Evolutionary conservation across 2,113 vertebrate species (phyloP), one percentile per base, ranked within the genome.

Genomic region (Monarcha castaneiventris): DNA sequence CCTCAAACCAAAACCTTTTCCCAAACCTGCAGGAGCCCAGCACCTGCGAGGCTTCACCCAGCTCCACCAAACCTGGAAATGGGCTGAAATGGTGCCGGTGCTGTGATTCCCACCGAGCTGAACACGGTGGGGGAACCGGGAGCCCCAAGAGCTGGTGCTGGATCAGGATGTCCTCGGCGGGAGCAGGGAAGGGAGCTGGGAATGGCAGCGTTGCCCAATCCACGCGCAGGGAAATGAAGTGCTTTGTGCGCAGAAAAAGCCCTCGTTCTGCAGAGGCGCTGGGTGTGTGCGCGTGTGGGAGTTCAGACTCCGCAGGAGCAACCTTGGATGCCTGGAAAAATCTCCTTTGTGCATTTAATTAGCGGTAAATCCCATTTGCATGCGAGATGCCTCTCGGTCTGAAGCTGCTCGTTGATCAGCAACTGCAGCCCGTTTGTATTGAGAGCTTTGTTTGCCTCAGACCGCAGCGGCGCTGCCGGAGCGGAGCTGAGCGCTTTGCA

Each of bases 281-380:
- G 91, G 91, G 95, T 68, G 96, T 95, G 95, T 89, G 92, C n/a
- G 11, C 5, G 49, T 81, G 95, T 81, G 91, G 96, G 96, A 71
- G 91, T 89, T 91, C 90, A 85, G 94, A 85, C 67, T 93, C 90
- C 21, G 90, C 90, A 77, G 81, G 4, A 79, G 91, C 95, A 93
- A 61, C 83, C 89, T 94, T 9, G 95, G 91, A 72, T 94, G 95
- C 94, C 86, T 91, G 91, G 58, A 86, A 95, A 87, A 93, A 64
- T 46, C 87, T 84, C 25, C 93, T 94, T 94, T 96, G 93, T 93
- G 94, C 94, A 89, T 95, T 91, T 94, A 89, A 95, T 96, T 96
- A 93, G 91, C 2, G 94, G 94, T 49, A 68, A 94, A 64, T 1
- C 0, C 8, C 30, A 92, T 96, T 97, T 96, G 69, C 91, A 94